Evolutionary conservation across 1,140 invertebrate genomes (phyloP), one percentile per base, ranked within the genome.

Genomic region (Charaxes varanes): DNA sequence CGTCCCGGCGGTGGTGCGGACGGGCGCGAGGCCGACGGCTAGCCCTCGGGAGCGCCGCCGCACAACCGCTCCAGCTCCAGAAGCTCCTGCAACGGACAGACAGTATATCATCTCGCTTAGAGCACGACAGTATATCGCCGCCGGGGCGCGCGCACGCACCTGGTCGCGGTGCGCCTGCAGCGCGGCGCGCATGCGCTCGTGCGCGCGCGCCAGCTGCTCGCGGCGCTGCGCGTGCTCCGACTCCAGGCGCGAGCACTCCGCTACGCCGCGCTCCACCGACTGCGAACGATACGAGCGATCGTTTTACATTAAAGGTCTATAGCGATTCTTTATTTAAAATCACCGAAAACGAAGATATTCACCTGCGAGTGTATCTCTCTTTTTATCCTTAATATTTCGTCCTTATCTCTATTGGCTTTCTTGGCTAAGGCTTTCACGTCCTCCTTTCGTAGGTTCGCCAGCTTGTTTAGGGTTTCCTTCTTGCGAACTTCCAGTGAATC

Each of bases 211-310:
- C 2, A 95, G 78, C 41, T 93, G 90, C 53, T 93, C 88, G 53
- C 88, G 89, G 23, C 91, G 91, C 51, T 89, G 90, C 31, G 93
- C 89, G 57, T 92, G 94, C 28, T 91, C 86, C 59, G 92, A 86
- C 40, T 89, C 90, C 31, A 95, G 81, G 36, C 91, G 89, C 19
- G 91, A 90, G 17, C 93, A 88, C 80, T 95, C 94, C 13, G 90
- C 89, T 18, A 95, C 93, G 15, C 93, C 94, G 43, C 92, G 90
- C 54, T 93, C 92, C 22, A 95, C 93, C 1, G 94, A 91, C 24
- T 89, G 88, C 43, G 88, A 28, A 24, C 5, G 17, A 41, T 16
- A 8, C 16, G 6, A 10, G 10, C 19, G 17, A 22, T 3, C 24
- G 15, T n/a, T n/a, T n/a, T n/a, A n/a, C n/a, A n/a, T n/a, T n/a